Evolutionary conservation across 2,797 vertebrate species (phyloP).

Genomic region (Sternotherus odoratus): DNA sequence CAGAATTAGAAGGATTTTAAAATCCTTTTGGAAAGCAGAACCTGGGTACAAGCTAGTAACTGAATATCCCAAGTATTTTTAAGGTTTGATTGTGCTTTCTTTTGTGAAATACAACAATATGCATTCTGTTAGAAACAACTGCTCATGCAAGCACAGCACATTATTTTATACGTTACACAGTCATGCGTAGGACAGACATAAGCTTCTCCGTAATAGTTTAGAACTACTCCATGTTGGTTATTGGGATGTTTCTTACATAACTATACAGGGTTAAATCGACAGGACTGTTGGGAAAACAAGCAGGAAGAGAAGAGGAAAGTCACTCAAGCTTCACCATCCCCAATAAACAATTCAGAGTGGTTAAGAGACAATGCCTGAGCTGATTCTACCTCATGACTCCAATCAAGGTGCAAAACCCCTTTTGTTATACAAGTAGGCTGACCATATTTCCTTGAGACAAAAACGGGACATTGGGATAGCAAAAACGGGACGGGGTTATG

Average conservation of each 20-base stretch:
- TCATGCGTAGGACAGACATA: conserved; percentile 66
- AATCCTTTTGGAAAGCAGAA: not conserved
- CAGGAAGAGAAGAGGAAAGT: not conserved
- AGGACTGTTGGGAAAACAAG: not conserved
- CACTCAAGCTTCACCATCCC: not conserved
- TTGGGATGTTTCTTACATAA: not conserved
- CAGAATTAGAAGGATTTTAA: not conserved
- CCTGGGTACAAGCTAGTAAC: not conserved
- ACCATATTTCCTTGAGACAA: no score
- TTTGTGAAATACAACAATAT: conserved; percentile 69
- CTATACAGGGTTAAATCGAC: not conserved
- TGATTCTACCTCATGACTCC: no score
- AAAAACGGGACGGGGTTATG: no score
- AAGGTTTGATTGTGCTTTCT: conserved; percentile 62
- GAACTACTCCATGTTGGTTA: not conserved
- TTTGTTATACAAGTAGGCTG: no score
- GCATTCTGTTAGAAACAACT: conserved; percentile 73
- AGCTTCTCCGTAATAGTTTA: conserved; percentile 63
- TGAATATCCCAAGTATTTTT: conserved; percentile 12
- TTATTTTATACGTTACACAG: conserved; percentile 73
- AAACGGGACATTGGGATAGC: no score
- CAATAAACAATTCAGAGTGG: not conserved
- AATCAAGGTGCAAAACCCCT: no score
- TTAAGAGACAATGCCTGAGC: not conserved
- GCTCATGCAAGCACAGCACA: conserved; percentile 70